Evolutionary conservation across 2,797 vertebrate genomes (phyloP), one percentile per base, ranked within the genome.

Genomic region (Xenopus petersii): DNA sequence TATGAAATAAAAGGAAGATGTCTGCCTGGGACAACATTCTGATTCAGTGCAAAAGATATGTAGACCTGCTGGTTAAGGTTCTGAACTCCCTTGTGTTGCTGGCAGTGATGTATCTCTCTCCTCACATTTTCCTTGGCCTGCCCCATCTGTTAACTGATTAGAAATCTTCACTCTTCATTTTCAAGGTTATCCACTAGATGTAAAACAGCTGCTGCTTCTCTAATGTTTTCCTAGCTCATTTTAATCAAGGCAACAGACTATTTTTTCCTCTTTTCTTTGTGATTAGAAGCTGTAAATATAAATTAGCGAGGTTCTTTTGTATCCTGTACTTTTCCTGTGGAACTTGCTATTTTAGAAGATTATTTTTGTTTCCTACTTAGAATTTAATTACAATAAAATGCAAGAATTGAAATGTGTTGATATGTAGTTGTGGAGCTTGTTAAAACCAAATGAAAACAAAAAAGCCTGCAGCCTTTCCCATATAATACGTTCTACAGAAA

Each of bases 71-170:
- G 66, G 26, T 63, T 55, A 55, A 69, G 66, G 58, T 75, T 75
- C 30, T 69, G 73, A 68, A 63, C 73, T 59, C 66, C 59, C 58
- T 51, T 21, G 64, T 60, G 59, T 42, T 61, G 33, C 59, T 69
- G 73, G 66, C 73, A 75, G 66, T 63, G 73, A 75, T 75, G 12
- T 64, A 75, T 69, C 60, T 75, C 61, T 47, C 73, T 70, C 55
- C 47, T 51, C 42, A 59, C 66, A 42, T 42, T 42, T 74, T 62
- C 59, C 73, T 62, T 64, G 65, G 66, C 59, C 73, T 69, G 48
- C 60, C 55, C 73, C 73, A 75, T 69, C 73, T 75, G 73, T 75
- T 70, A 66, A 36, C 75, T 71, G 75, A 77, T 77, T 71, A 71
- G 48, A 71, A 17, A 65, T 71, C 67, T 55, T 71, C 74, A 33